Evolutionary conservation across 2,888 invertebrate species (phyloP).

Genomic region (Nasonovia ribisnigri): DNA sequence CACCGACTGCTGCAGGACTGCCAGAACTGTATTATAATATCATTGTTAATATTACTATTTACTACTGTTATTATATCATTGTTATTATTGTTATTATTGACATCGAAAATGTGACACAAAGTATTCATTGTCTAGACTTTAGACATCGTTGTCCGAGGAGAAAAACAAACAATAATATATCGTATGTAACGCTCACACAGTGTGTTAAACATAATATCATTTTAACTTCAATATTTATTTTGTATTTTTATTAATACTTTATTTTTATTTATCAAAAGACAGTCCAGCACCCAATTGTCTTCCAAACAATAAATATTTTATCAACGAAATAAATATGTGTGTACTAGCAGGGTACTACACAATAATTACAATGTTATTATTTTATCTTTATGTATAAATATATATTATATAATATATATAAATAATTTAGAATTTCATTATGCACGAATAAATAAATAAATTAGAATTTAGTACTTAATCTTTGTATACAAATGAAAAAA

Average conservation of each 20-base stretch:
- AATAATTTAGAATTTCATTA: conserved; percentile 42
- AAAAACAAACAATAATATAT: neutral
- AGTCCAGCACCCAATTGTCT: conserved; percentile 4
- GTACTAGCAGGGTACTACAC: neutral
- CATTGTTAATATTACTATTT: neutral
- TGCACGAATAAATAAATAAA: conserved; percentile 54
- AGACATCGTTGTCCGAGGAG: neutral
- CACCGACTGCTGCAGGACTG: neutral
- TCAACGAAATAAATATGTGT: conserved; percentile 28
- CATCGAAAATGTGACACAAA: neutral
- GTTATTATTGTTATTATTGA: neutral
- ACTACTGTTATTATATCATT: too few species aligned
- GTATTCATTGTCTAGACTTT: neutral
- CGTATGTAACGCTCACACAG: neutral
- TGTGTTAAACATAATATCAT: neutral
- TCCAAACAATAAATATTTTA: conserved; percentile 28
- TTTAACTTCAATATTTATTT: conserved; percentile 8
- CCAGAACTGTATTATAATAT: neutral
- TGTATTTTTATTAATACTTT: neutral
- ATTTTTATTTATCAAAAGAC: conserved; percentile 20
- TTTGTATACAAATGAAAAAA: conserved; percentile 37
- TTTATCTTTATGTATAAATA: conserved; percentile 7
- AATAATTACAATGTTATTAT: conserved; percentile 48
- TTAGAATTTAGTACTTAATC: conserved; percentile 33
- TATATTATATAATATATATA: conserved; percentile 43